Evolutionary conservation across 53 echinoderm and acorn worm genomes (phyloP), one percentile per base, ranked within the genome.

Genomic region (Temnopleurus reevesii): DNA sequence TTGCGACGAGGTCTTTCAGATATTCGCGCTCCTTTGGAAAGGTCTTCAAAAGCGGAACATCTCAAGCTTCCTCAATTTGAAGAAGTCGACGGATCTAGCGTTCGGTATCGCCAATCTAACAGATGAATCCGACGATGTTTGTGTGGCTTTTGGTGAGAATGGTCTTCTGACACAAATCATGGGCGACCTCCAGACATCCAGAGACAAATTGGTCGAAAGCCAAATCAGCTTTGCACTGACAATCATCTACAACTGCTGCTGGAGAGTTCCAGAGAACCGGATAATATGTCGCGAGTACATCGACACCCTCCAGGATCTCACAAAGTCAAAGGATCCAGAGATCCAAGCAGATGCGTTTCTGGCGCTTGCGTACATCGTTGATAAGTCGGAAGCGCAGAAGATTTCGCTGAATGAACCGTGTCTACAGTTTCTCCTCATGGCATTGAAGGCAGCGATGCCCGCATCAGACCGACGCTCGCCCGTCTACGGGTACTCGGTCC

Each of bases 401-500:
- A 83, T 83, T 9, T 53, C 83, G 35, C 38, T 83, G 12, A 53
- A 83, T 21, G 54, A 36, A 56, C 51, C 83, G 5, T 83, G 83
- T 19, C 29, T 83, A 30, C 18, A 83, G 3, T 83, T 83, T 21
- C 35, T 83, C 21, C 57, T 83, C 34, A 2, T 36, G 36, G 41
- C 36, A 19, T 36, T 83, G 9, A 12, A 49, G 79, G 26, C 46
- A 2, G 79, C 79, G 5, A 29, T 79, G 30, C 26, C 27, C 7
- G 31, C 13, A 4, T 28, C 28, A 47, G 79, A 49, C 17, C 53
- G 53, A 15, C 51, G 49, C 7, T 79, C 51, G 4, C 51, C 41
- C 9, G 12, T 4, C 10, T 44, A n/a, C 47, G 41, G 71, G 8
- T 96, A 95, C 90, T 90, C 95, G 17, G 90, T 92, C 2, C 77